Evolutionary conservation across 2,797 vertebrate species (phyloP), one percentile per base, ranked within the genome.

Genomic region (Decapterus maruadsi): DNA sequence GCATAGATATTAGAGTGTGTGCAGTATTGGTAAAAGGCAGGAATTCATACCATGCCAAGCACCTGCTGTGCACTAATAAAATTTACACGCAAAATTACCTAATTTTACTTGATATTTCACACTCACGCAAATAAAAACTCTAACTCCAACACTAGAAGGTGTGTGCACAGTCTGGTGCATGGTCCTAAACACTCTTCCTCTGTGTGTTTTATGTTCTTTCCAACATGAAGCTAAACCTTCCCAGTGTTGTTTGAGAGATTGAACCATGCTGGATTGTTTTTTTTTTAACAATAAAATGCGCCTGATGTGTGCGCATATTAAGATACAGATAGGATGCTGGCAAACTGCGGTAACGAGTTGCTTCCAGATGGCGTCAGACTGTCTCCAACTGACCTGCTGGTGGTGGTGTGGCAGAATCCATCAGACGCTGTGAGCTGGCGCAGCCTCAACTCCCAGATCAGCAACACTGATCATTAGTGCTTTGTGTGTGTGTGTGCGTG

Each of bases 1-100:
- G 54, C 70, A 77, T 59, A 36, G 62, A 76, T 11, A 71, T 55
- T 45, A 51, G 34, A 73, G 48, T 40, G 34, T 50, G 42, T 71
- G 55, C 67, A 61, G 73, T 72, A 73, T 38, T 77, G 38, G 54
- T 66, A 48, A 68, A 45, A 36, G 10, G 34, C 40, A 50, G 26
- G 53, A 48, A 61, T 59, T 65, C 12, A 38, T 46, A 50, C 17
- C 6, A 3, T 19, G 40, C 19, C 59, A 66, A 67, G 13, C 16
- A 55, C 31, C 16, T 31, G 13, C 29, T 60, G 8, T 7, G 29
- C 1, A 19, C 8, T 12, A 22, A 5, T 10, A 62, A 40, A 26
- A 48, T 26, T 38, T 1, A 55, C 5, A 29, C 17, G 31, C 1
- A 36, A 38, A 14, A 9, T 10, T 38, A 5, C 7, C 34, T 65